phyloP scores from a whole-genome alignment of 1,140 invertebrate genomes.

The roundworm (Caenorhabditis elegans) region DNA sequence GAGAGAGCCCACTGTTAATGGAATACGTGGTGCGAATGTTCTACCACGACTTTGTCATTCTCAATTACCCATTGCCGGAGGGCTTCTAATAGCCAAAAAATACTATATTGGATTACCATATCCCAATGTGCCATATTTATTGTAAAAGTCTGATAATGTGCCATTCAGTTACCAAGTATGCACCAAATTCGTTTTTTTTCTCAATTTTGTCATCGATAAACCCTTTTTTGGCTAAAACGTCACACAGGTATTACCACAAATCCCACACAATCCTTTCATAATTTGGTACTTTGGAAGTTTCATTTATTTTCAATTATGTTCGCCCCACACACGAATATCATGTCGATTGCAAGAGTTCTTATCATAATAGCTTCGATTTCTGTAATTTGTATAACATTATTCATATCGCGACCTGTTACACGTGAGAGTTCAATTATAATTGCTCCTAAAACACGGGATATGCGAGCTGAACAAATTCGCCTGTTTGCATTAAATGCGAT shows the following conservation, averaged over 20 bases:
- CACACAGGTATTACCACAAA: neutral
- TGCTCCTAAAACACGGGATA: neutral
- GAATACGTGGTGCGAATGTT: conserved; percentile 37
- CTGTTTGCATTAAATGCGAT: neutral
- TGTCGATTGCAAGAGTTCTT: neutral
- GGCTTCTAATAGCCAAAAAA: neutral
- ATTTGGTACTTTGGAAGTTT: neutral
- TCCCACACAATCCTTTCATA: neutral
- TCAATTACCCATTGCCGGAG: conserved; percentile 29
- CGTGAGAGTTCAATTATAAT: neutral
- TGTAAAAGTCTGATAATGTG: too few relatives aligned
- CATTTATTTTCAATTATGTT: neutral
- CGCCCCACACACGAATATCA: neutral
- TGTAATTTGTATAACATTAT: neutral
- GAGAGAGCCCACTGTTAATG: conserved; percentile 27
- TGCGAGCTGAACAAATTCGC: neutral
- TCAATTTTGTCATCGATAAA: neutral
- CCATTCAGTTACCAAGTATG: too few relatives aligned
- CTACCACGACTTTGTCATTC: conserved; percentile 38
- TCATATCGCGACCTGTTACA: neutral
- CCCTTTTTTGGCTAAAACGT: neutral
- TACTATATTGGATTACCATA: too few relatives aligned
- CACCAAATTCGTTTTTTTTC: too few relatives aligned
- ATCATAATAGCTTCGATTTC: neutral
- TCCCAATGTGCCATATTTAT: too few relatives aligned